Evolutionary conservation across 1,140 invertebrate species (phyloP).

Genomic region (Bombyx mori): ASM3026992v2 NC_085130.1:11397501-11398000

Average conservation of each 20-base stretch:
- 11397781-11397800: conserved; percentile 21
- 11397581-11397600: conserved; percentile 71
- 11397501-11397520: neutral
- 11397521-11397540: conserved; percentile 25
- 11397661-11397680: conserved; percentile 66
- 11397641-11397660: conserved; percentile 71
- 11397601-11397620: conserved; percentile 57
- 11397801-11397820: conserved; percentile 22
- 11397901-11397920: conserved; percentile 6
- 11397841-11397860: conserved; percentile 20
- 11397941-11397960: conserved; percentile 25
- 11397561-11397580: conserved; percentile 56
- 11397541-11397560: conserved; percentile 55
- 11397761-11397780: conserved; percentile 29
- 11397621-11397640: conserved; percentile 62
- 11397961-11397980: conserved; percentile 7
- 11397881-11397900: conserved; percentile 12
- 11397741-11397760: conserved; percentile 44
- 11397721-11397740: conserved; percentile 36
- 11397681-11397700: conserved; percentile 43
- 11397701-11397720: conserved; percentile 53
- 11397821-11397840: conserved; percentile 14
- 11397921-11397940: conserved; percentile 18
- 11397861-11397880: conserved; percentile 12
- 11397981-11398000: conserved; percentile 8